These are phyloP conservation scores for Heteromyza rotundicornis DNA, from an alignment of 2,888 invertebrate genomes.

Conservation along the genomic window DNA sequence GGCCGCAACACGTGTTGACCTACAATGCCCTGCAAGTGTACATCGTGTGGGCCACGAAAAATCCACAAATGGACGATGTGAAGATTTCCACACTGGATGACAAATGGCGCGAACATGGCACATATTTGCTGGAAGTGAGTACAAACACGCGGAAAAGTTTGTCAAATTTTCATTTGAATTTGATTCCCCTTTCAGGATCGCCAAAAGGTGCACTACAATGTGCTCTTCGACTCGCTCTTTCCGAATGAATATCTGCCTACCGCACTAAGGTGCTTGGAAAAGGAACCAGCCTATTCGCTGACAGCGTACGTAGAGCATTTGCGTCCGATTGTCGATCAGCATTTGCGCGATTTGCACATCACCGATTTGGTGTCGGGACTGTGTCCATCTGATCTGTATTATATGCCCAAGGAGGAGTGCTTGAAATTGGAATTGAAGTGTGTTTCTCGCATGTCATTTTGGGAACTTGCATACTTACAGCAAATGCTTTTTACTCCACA, in stretches of 20 bases:
- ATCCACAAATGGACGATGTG: too few species aligned
- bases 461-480: conserved; percentile 20
- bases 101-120: too few species aligned
- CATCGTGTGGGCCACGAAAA: too few species aligned
- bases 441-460: conserved; percentile 28
- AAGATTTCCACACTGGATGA: too few species aligned
- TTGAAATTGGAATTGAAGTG: conserved; percentile 14
- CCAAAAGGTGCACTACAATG: neutral
- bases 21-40: conserved; percentile 44
- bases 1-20: conserved; percentile 41
- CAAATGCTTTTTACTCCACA: too few species aligned
- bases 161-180: conserved; percentile 24
- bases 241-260: neutral
- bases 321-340: neutral
- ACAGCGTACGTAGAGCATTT: conserved; percentile 11
- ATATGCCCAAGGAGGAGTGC: conserved; percentile 13
- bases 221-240: conserved; percentile 7
- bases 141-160: conserved; percentile 39
- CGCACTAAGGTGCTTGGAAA: conserved; percentile 9
- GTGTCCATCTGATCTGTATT: conserved; percentile 14
- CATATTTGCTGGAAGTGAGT: too few species aligned
- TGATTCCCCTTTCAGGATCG: conserved; percentile 5
- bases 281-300: conserved; percentile 5
- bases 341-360: conserved; percentile 13
- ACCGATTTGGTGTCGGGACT: neutral